Percentiles rank a stretch among this genome's conserved stretches.
Conservation (phyloP, 1,140 invertebrate genomes). For the Bicyclus anynana region DNA sequence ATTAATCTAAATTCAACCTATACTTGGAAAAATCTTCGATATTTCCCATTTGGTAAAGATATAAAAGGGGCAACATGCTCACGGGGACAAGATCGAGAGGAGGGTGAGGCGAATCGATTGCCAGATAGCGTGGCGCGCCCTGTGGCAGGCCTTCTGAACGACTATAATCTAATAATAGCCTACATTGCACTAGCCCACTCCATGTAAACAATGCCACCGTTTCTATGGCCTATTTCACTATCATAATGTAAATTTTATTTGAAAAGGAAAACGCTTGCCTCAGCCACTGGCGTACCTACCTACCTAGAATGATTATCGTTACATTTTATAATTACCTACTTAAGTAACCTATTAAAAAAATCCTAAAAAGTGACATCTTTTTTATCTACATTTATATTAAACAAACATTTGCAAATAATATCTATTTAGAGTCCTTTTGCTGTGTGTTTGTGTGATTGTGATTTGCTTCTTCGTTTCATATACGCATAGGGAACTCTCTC, state of each 20-base stretch:
- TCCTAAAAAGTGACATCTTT: too few relatives aligned
- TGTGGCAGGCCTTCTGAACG: conserved; percentile 46
- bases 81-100: conserved; percentile 25
- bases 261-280: background rate
- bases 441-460: too few relatives aligned
- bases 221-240: background rate
- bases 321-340: too few relatives aligned
- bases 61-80: conserved; percentile 9
- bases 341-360: too few relatives aligned
- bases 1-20: too few relatives aligned
- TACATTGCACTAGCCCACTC: conserved; percentile 27
- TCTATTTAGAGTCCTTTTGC: too few relatives aligned
- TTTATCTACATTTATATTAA: too few relatives aligned
- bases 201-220: conserved; percentile 9
- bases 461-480: too few relatives aligned
- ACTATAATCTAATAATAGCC: conserved; percentile 54
- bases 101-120: conserved; percentile 46
- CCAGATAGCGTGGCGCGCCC: conserved; percentile 42
- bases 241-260: background rate
- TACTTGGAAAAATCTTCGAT: too few relatives aligned
- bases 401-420: too few relatives aligned
- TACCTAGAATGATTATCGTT: too few relatives aligned
- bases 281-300: background rate
- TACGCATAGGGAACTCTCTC: too few relatives aligned
- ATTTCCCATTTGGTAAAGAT: background rate